Conservation (phyloP, 1,140 invertebrate species). For the Zeugodacus cucurbitae region DNA sequence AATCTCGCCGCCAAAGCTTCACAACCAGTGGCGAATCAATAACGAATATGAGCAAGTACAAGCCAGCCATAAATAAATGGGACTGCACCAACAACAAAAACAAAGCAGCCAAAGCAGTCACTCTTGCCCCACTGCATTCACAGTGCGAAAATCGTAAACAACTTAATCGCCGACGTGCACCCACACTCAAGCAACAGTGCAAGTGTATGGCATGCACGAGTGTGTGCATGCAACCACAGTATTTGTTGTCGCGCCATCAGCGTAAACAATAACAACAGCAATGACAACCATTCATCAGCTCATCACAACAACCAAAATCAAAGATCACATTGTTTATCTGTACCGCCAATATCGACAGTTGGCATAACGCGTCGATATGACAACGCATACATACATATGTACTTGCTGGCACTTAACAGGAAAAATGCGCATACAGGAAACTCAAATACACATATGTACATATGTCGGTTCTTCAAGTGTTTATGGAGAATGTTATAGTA, state of each 20-base stretch:
- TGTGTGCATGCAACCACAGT: background rate
- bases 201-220: background rate
- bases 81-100: background rate
- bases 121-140: background rate
- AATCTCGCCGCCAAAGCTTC: background rate
- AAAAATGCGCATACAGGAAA: too few relatives aligned
- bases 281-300: background rate
- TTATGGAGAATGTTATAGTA: too few relatives aligned
- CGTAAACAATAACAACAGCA: background rate
- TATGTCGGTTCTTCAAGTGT: background rate
- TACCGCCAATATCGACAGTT: background rate
- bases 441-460: background rate
- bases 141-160: constrained; percentile 18
- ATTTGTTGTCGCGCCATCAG: constrained; percentile 6
- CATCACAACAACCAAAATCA: background rate
- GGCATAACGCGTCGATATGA: background rate
- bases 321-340: background rate
- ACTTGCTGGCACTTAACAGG: too few relatives aligned
- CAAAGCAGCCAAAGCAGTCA: background rate
- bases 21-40: background rate
- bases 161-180: background rate
- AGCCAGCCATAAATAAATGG: background rate
- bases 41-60: background rate
- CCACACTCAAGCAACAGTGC: background rate
- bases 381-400: background rate